phyloP scores from a whole-genome alignment of 2,113 vertebrate genomes.

The Apodemus sylvaticus region DNA sequence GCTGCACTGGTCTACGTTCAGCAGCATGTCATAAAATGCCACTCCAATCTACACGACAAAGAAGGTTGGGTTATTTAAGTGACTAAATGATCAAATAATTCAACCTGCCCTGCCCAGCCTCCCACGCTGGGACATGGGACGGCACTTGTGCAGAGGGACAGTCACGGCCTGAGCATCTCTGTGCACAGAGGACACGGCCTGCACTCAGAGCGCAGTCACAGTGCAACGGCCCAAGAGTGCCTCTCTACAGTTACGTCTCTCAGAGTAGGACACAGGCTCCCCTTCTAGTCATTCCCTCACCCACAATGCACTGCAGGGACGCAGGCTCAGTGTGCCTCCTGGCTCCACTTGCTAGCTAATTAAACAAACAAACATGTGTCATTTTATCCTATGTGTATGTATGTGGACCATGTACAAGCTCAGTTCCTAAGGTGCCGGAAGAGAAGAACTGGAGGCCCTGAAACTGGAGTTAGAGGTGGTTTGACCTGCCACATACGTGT shows the following conservation, averaged over 20 bases:
- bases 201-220: background rate
- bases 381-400: background rate
- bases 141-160: background rate
- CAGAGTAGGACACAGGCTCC: background rate
- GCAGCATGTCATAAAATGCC: constrained; percentile 99
- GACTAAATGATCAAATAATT: background rate
- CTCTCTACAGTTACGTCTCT: background rate
- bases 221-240: background rate
- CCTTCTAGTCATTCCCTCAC: background rate
- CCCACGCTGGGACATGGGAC: background rate
- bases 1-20: constrained; percentile 95
- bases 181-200: accelerated
- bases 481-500: background rate
- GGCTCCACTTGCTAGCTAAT: background rate
- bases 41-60: constrained; percentile 92
- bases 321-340: background rate
- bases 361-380: background rate
- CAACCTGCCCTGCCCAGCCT: background rate
- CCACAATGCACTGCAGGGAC: background rate
- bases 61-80: constrained; percentile 7
- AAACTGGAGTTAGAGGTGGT: background rate
- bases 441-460: background rate
- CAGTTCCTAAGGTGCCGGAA: background rate
- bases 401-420: background rate
- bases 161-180: background rate